phyloP scores from a whole-genome alignment of 2,797 vertebrate species.

The Spondyliosoma cantharus region DNA sequence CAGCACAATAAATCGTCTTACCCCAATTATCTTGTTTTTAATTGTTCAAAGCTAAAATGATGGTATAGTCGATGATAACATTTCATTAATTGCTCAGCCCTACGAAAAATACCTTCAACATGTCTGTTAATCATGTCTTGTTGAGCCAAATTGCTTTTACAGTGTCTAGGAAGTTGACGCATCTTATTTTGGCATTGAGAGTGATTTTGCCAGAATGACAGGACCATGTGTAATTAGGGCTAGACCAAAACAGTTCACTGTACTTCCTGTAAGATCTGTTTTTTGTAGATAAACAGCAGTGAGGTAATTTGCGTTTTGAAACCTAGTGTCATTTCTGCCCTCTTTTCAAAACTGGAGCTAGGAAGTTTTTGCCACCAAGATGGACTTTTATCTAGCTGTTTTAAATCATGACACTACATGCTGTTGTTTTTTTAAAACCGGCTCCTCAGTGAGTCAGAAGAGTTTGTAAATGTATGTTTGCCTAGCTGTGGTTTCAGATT shows the following conservation, averaged over 20 bases:
- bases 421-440: conserved; percentile 1
- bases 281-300: conserved; percentile 26
- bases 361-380: background rate
- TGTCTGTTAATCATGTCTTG: background rate
- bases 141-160: background rate
- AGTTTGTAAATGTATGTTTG: conserved; percentile 15
- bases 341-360: background rate
- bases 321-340: background rate
- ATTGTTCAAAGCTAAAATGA: too few species aligned
- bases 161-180: background rate
- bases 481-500: background rate
- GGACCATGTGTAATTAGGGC: conserved; percentile 20
- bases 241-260: conserved; percentile 33
- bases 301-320: conserved; percentile 18
- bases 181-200: conserved; percentile 15
- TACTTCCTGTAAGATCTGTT: conserved; percentile 44
- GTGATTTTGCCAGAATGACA: conserved; percentile 19
- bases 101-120: too few species aligned
- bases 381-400: background rate
- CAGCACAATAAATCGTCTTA: too few species aligned
- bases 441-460: background rate
- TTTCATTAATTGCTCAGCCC: too few species aligned
- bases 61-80: too few species aligned
- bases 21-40: too few species aligned
- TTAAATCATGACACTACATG: background rate